Evolutionary conservation across 2,113 vertebrate species (phyloP).

Genomic region (Eudyptes chrysolophus): DNA sequence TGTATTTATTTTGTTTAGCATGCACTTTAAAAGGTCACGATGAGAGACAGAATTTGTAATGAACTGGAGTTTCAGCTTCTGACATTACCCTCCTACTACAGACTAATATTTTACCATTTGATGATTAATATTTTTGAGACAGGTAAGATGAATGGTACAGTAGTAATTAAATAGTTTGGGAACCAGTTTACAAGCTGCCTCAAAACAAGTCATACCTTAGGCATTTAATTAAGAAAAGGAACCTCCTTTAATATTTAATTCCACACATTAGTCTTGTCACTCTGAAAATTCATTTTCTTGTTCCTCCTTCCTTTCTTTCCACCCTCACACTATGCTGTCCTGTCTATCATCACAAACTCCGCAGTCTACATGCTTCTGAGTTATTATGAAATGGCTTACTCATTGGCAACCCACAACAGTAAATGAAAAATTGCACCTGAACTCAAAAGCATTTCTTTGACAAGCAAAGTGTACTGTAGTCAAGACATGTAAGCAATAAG

Average conservation of each 20-base stretch:
- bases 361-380: background rate
- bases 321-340: background rate
- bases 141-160: background rate
- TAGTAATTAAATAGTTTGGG: constrained; percentile 51
- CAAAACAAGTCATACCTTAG: constrained; percentile 20
- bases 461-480: background rate
- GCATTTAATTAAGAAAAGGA: constrained; percentile 52
- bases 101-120: constrained; percentile 38
- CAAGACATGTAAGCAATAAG: background rate
- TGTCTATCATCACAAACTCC: background rate
- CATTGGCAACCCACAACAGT: background rate
- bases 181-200: constrained; percentile 32
- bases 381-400: background rate
- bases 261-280: background rate
- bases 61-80: constrained; percentile 33
- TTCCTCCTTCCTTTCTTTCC: constrained; percentile 6
- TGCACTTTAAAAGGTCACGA: background rate
- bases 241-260: constrained; percentile 40
- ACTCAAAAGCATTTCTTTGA: background rate
- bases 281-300: constrained; percentile 6
- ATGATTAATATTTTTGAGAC: constrained; percentile 58
- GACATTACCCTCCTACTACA: background rate
- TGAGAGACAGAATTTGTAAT: background rate
- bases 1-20: background rate
- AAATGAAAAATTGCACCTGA: background rate